Percentiles rank a stretch among this genome's conserved stretches.
Evolutionary conservation across 2,797 vertebrate genomes (phyloP).

Genomic region (Typhlichthys eigenmanni): DNA sequence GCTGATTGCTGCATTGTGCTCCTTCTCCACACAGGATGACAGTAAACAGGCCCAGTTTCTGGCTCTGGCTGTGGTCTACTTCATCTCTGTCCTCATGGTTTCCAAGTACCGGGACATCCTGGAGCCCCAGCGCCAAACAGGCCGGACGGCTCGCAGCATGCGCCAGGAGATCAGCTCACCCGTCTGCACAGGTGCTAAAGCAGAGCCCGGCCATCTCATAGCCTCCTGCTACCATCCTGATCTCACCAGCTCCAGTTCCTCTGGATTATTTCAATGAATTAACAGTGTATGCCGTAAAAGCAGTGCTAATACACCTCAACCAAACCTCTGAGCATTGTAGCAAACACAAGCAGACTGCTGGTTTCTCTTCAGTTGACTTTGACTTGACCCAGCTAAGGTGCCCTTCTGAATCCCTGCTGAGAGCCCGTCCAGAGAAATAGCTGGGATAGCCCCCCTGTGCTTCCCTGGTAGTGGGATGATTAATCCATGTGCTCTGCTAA

Average conservation of each 20-base stretch:
- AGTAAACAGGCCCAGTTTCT: constrained; percentile 98
- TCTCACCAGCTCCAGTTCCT: no score
- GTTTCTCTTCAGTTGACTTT: constrained; percentile 4
- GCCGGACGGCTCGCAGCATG: constrained; percentile 84
- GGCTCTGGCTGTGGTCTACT: constrained; percentile 96
- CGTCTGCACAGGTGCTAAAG: constrained; percentile 87
- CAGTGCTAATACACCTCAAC: no score
- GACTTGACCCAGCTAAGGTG: constrained; percentile 13
- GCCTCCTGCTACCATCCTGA: no score
- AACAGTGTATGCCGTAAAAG: no score
- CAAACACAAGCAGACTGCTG: no score
- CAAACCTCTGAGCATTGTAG: no score
- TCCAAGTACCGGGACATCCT: constrained; percentile 98
- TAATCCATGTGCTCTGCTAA: constrained; percentile 71
- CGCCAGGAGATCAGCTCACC: constrained; percentile 93
- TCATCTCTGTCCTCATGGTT: constrained; percentile 98
- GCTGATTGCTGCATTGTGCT: constrained; percentile 24
- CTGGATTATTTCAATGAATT: no score
- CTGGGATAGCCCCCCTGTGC: constrained; percentile 41
- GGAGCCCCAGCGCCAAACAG: constrained; percentile 92
- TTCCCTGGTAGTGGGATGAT: constrained; percentile 45
- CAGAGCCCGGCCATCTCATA: constrained; percentile 6
- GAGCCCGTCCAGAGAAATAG: constrained; percentile 42
- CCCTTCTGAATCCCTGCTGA: constrained; percentile 13
- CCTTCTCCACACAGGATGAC: constrained; percentile 84